Evolutionary conservation across 2,888 invertebrate species (phyloP).

Genomic region (Lasioglossum oenotherae): DNA sequence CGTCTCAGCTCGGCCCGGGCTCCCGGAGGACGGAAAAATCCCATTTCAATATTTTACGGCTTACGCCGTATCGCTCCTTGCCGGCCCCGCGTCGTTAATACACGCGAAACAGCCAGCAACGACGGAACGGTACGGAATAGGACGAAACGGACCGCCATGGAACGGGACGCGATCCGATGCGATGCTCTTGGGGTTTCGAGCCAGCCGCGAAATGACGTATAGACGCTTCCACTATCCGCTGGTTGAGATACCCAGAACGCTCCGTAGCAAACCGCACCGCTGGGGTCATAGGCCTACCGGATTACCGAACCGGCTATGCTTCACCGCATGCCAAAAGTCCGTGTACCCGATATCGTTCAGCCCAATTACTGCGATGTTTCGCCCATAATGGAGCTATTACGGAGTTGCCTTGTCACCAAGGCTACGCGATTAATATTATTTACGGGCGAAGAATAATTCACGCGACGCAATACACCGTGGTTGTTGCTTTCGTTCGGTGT

Average conservation of each 20-base stretch:
- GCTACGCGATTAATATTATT: constrained; percentile 52
- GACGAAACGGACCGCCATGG: neutral
- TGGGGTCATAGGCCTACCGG: constrained; percentile 52
- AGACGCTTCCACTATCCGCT: constrained; percentile 53
- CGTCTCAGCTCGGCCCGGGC: neutral
- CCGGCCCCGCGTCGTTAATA: constrained; percentile 63
- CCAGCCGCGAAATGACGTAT: constrained; percentile 63
- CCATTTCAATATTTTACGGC: constrained; percentile 76
- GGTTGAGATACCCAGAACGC: constrained; percentile 45
- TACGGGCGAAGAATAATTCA: constrained; percentile 43
- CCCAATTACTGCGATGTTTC: constrained; percentile 62
- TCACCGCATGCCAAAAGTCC: constrained; percentile 72
- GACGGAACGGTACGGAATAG: neutral
- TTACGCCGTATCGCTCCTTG: constrained; percentile 71
- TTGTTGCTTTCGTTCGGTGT: neutral
- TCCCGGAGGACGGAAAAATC: constrained; percentile 64
- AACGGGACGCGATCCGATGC: constrained; percentile 36
- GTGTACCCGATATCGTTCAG: constrained; percentile 69
- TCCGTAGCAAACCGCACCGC: constrained; percentile 52
- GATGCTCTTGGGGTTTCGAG: constrained; percentile 46
- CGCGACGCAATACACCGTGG: neutral
- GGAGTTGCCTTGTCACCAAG: constrained; percentile 50
- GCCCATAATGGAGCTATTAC: constrained; percentile 64
- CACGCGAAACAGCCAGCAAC: constrained; percentile 56
- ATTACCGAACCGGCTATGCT: constrained; percentile 63